Conservation (phyloP, 2,888 invertebrate species). For the Brachypterus glaber region DNA sequence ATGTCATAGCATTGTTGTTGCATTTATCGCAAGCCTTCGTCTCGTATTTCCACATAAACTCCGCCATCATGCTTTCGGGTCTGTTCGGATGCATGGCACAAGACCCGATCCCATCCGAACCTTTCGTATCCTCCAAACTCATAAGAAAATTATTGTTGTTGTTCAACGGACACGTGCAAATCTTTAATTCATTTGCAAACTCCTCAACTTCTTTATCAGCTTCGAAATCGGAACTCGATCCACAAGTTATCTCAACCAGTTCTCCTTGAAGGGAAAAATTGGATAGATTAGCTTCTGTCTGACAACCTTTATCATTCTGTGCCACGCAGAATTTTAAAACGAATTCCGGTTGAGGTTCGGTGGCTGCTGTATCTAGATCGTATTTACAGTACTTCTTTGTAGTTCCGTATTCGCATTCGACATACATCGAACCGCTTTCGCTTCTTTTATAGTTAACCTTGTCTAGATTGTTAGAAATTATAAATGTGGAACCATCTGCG, state of each 20-base stretch:
- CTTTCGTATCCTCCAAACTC: no score
- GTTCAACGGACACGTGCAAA: background rate
- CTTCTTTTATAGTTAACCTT: constrained; percentile 56
- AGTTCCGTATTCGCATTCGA: constrained; percentile 44
- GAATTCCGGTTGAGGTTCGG: constrained; percentile 37
- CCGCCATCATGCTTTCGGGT: constrained; percentile 20
- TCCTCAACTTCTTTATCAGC: no score
- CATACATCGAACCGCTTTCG: constrained; percentile 52
- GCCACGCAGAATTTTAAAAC: constrained; percentile 61
- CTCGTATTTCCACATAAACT: constrained; percentile 32
- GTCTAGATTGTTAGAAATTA: constrained; percentile 54
- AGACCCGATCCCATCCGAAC: background rate
- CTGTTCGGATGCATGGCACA: background rate
- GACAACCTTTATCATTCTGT: constrained; percentile 49
- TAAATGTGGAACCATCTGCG: constrained; percentile 65
- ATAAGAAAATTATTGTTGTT: no score
- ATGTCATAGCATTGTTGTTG: constrained; percentile 27
- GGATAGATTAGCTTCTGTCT: constrained; percentile 47
- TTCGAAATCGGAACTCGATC: no score
- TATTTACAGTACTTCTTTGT: constrained; percentile 48
- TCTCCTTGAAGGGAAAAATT: no score
- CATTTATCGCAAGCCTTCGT: constrained; percentile 41
- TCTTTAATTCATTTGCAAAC: no score
- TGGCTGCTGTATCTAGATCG: constrained; percentile 26
- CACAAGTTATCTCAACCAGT: no score